phyloP scores from a whole-genome alignment of 2,113 vertebrate genomes.

The Thryonomys swinderianus region DNA sequence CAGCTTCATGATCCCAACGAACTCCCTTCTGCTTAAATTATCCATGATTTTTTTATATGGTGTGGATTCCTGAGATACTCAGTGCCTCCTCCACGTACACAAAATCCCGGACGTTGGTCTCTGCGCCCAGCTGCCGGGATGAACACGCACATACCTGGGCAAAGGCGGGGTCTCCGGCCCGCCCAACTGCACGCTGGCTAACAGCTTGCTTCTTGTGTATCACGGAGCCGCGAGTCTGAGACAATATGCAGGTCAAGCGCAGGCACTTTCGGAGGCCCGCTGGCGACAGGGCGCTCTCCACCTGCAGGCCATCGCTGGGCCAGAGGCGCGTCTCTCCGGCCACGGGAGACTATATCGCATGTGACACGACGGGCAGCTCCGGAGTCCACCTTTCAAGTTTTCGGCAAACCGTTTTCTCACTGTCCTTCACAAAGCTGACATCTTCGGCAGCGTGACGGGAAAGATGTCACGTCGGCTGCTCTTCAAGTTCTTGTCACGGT shows the following conservation, averaged over 20 bases:
- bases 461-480: conserved; percentile 92
- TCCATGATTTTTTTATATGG: background rate
- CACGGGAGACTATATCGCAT: conserved; percentile 89
- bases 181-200: conserved; percentile 1
- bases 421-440: conserved; percentile 93
- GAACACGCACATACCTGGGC: background rate
- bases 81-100: background rate
- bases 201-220: conserved; percentile 18
- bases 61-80: background rate
- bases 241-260: conserved; percentile 85
- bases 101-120: background rate
- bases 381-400: conserved; percentile 91
- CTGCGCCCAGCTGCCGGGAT: background rate
- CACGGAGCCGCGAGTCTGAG: conserved; percentile 75
- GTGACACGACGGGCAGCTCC: conserved; percentile 89
- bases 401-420: conserved; percentile 92
- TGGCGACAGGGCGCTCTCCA: conserved; percentile 84
- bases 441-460: conserved; percentile 90
- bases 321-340: conserved; percentile 86
- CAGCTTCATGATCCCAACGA: background rate
- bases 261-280: conserved; percentile 84
- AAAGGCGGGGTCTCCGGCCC: background rate
- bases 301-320: conserved; percentile 83
- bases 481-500: conserved; percentile 93
- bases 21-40: background rate